These are phyloP conservation scores for Alsophila aescularia DNA, from an alignment of 2,888 invertebrate genomes.

Conservation along the genomic window DNA sequence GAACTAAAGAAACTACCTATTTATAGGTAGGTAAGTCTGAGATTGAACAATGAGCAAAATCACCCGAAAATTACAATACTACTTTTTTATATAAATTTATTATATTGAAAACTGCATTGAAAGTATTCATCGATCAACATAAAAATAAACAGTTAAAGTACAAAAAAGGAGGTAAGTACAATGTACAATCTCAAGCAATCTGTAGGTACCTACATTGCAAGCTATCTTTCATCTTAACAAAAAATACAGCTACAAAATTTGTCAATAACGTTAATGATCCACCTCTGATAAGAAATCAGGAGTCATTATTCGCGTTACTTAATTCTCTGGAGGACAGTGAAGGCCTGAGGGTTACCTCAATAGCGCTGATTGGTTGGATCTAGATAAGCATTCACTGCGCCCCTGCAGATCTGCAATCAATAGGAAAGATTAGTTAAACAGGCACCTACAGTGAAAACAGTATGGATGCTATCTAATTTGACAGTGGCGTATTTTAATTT, in stretches of 20 bases:
- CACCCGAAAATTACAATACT: no score
- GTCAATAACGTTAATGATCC: slow-evolving; percentile 24
- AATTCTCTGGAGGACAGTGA: slow-evolving; percentile 20
- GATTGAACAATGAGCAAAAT: no score
- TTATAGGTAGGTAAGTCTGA: no score
- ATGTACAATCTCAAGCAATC: no score
- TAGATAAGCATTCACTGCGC: slow-evolving; percentile 62
- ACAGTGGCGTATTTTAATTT: neutral
- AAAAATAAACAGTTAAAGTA: no score
- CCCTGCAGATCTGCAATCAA: slow-evolving; percentile 51
- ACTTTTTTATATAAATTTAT: no score
- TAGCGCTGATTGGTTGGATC: slow-evolving; percentile 74
- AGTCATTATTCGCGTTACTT: slow-evolving; percentile 47
- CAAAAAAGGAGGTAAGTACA: no score
- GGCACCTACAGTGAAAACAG: neutral
- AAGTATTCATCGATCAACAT: no score
- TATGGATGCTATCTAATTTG: slow-evolving; percentile 3
- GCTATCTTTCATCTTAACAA: slow-evolving; percentile 4
- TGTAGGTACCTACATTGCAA: no score
- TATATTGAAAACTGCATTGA: no score
- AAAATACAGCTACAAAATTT: slow-evolving; percentile 22
- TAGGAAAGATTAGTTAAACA: slow-evolving; percentile 33
- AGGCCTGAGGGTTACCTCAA: slow-evolving; percentile 46
- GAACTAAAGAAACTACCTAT: no score
- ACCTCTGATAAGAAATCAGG: slow-evolving; percentile 22